These are phyloP conservation scores for Hestina assimilis DNA, from an alignment of 1,140 invertebrate species.

Conservation along the genomic window DNA sequence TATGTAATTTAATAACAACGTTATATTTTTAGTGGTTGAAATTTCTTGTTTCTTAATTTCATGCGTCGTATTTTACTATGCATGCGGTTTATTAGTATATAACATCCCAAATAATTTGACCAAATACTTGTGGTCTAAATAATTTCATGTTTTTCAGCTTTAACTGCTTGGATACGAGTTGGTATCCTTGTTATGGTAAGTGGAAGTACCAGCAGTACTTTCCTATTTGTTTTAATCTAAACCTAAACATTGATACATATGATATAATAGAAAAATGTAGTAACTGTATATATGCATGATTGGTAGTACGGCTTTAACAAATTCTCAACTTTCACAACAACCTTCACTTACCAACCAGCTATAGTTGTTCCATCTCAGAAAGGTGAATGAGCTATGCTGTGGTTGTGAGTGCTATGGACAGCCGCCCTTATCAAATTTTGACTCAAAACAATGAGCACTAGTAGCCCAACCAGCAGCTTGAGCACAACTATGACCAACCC, in stretches of 20 bases:
- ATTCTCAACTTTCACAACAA: constrained; percentile 10
- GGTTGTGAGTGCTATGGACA: too few relatives aligned
- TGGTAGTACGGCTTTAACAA: constrained; percentile 21
- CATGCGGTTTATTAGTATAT: constrained; percentile 37
- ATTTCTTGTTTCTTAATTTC: too few relatives aligned
- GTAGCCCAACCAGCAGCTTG: too few relatives aligned
- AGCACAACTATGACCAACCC: too few relatives aligned
- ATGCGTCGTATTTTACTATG: constrained; percentile 12
- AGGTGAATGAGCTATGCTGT: too few relatives aligned
- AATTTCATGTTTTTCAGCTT: constrained; percentile 76
- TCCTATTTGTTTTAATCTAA: constrained; percentile 43
- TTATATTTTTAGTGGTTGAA: too few relatives aligned
- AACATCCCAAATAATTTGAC: constrained; percentile 41
- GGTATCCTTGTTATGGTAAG: constrained; percentile 72
- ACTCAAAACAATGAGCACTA: too few relatives aligned
- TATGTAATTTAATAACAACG: too few relatives aligned
- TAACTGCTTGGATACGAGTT: constrained; percentile 72
- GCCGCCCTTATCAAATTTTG: too few relatives aligned
- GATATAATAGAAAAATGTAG: constrained; percentile 10
- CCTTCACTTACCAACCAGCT: constrained; percentile 1
- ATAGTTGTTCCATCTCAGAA: too few relatives aligned
- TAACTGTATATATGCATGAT: constrained; percentile 23
- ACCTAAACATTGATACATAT: constrained; percentile 18
- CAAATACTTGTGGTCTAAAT: constrained; percentile 58
- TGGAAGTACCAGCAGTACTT: constrained; percentile 70